Evolutionary conservation across 2,888 invertebrate species (phyloP).

Genomic region (Tethea ocularis): DNA sequence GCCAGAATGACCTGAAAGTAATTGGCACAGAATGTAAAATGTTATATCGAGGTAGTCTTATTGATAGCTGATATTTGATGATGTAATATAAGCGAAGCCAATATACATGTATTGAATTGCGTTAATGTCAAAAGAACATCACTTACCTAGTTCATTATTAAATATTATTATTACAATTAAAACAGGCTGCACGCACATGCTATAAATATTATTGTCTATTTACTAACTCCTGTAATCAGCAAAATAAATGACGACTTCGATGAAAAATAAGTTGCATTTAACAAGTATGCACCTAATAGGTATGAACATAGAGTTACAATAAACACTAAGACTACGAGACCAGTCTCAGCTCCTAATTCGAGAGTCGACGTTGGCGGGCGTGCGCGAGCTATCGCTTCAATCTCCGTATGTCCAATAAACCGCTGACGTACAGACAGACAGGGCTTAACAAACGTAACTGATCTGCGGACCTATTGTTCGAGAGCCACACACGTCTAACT

Average conservation of each 20-base stretch:
- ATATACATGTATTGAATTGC: background rate
- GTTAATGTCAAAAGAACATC: too few relatives aligned
- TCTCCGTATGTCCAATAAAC: slow-evolving; percentile 71
- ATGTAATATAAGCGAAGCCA: background rate
- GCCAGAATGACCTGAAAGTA: background rate
- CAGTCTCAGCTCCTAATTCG: slow-evolving; percentile 43
- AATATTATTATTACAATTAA: too few relatives aligned
- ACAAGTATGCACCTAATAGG: background rate
- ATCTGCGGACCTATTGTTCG: slow-evolving; percentile 68
- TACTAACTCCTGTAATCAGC: background rate
- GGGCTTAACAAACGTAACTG: slow-evolving; percentile 69
- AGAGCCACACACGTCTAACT: slow-evolving; percentile 48
- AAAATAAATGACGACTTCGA: too few relatives aligned
- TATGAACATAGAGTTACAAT: slow-evolving; percentile 23
- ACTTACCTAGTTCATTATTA: too few relatives aligned
- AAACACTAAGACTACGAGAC: slow-evolving; percentile 23
- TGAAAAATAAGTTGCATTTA: background rate
- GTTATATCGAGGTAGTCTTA: background rate
- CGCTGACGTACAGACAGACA: slow-evolving; percentile 68
- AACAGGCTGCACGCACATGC: too few relatives aligned
- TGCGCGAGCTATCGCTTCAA: slow-evolving; percentile 62
- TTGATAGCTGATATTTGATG: background rate
- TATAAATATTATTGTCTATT: background rate
- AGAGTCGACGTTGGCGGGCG: slow-evolving; percentile 66
- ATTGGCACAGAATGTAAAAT: background rate